Percentiles rank a stretch among this genome's conserved stretches.
phyloP scores from a whole-genome alignment of 2,797 vertebrate species.

The Orientallactaga sibirica region DNA sequence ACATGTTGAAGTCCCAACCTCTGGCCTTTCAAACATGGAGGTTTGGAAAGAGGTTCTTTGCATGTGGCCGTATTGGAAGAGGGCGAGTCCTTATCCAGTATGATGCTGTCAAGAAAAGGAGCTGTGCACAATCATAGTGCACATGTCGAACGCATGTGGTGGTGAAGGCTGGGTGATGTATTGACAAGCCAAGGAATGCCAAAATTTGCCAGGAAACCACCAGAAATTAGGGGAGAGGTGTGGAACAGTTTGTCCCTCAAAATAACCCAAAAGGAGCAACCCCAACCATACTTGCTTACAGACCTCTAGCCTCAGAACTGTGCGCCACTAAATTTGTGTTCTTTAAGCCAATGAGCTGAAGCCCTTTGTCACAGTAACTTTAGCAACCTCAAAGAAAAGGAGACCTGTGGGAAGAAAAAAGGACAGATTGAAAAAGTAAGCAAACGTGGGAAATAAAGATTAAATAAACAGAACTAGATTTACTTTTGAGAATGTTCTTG shows the following conservation, averaged over 20 bases:
- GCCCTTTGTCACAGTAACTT: background rate
- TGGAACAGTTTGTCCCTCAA: too few relatives aligned
- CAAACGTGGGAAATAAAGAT: background rate
- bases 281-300: too few relatives aligned
- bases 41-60: background rate
- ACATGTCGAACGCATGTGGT: background rate
- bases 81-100: background rate
- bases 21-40: background rate
- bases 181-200: too few relatives aligned
- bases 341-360: background rate
- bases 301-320: background rate
- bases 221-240: too few relatives aligned
- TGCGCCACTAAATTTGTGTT: background rate
- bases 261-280: too few relatives aligned
- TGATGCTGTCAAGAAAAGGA: background rate
- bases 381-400: background rate
- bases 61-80: background rate
- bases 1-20: background rate
- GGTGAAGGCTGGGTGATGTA: background rate
- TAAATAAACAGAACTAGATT: background rate
- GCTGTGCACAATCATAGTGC: background rate
- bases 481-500: background rate
- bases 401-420: background rate
- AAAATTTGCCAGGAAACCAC: background rate
- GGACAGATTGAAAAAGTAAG: background rate